Percentiles rank a stretch among this genome's conserved stretches.
These are phyloP conservation scores for Pseudanteris insignis DNA, from an alignment of 2,888 invertebrate species.

Conservation along the genomic window DNA sequence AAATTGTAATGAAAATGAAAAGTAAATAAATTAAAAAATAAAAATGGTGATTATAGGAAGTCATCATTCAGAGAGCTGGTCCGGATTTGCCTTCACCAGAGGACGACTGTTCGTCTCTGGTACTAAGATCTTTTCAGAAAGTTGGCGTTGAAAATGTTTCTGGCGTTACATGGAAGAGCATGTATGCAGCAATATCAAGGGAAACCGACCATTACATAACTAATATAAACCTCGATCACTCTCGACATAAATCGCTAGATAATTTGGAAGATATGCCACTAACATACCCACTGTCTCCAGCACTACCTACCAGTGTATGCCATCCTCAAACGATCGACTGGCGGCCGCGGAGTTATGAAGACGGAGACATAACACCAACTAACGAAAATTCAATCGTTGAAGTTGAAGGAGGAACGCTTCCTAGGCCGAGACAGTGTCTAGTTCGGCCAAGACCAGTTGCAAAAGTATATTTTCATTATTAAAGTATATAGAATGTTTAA, in stretches of 20 bases:
- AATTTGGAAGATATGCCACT: conserved; percentile 79
- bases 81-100: conserved; percentile 64
- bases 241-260: conserved; percentile 84
- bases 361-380: conserved; percentile 89
- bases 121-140: conserved; percentile 62
- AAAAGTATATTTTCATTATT: conserved; percentile 68
- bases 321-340: conserved; percentile 69
- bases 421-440: conserved; percentile 80
- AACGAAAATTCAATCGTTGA: conserved; percentile 76
- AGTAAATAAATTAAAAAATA: too few species aligned
- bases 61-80: conserved; percentile 62
- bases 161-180: conserved; percentile 60
- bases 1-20: too few species aligned
- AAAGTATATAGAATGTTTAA: too few species aligned
- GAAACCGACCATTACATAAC: conserved; percentile 53
- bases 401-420: conserved; percentile 83
- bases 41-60: conserved; percentile 56
- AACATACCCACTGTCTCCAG: conserved; percentile 63
- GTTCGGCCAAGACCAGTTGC: conserved; percentile 84
- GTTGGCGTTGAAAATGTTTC: conserved; percentile 47
- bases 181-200: conserved; percentile 62
- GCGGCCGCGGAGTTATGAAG: conserved; percentile 82
- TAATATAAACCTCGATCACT: conserved; percentile 72
- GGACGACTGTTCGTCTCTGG: conserved; percentile 64
- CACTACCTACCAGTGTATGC: conserved; percentile 50